A percentile compares a stretch with the other conserved stretches of the same genome.
Evolutionary conservation across 2,888 invertebrate genomes (phyloP).

Genomic region (Furcula furcula): DNA sequence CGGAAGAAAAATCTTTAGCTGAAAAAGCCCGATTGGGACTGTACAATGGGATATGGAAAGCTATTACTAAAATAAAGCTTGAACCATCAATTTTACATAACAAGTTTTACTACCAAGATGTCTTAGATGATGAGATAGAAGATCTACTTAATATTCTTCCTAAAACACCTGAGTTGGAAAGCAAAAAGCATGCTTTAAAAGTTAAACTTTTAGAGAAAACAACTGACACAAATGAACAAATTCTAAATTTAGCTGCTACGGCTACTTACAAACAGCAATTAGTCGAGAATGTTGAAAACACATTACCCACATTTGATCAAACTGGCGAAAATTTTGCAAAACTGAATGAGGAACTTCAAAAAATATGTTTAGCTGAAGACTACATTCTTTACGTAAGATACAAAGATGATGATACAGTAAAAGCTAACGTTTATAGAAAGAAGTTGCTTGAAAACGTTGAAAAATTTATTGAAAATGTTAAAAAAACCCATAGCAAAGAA

Average conservation of each 20-base stretch:
- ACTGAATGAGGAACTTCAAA: conserved; percentile 41
- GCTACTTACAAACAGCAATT: conserved; percentile 48
- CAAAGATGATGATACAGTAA: conserved; percentile 41
- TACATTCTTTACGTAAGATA: conserved; percentile 46
- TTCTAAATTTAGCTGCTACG: conserved; percentile 26
- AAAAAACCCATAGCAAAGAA: conserved; percentile 33
- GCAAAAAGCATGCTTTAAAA: conserved; percentile 43
- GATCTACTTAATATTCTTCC: conserved; percentile 48
- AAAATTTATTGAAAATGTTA: conserved; percentile 40
- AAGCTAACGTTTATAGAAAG: conserved; percentile 45
- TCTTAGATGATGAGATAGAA: conserved; percentile 59
- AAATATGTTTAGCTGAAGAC: conserved; percentile 45
- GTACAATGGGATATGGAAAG: conserved; percentile 52
- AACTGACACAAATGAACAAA: conserved; percentile 33
- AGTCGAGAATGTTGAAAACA: conserved; percentile 36
- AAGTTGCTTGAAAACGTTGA: conserved; percentile 43
- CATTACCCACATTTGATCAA: conserved; percentile 28
- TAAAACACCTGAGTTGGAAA: conserved; percentile 39
- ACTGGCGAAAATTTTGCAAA: conserved; percentile 21
- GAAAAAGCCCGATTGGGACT: conserved; percentile 45
- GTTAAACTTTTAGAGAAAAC: conserved; percentile 48
- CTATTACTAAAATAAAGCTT: conserved; percentile 47
- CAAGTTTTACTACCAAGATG: conserved; percentile 49
- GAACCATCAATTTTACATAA: conserved; percentile 42
- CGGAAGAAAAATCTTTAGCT: conserved; percentile 29